Evolutionary conservation across 2,888 invertebrate species (phyloP), one percentile per base, ranked within the genome.

Genomic region (Polydrusus tereticollis): DNA sequence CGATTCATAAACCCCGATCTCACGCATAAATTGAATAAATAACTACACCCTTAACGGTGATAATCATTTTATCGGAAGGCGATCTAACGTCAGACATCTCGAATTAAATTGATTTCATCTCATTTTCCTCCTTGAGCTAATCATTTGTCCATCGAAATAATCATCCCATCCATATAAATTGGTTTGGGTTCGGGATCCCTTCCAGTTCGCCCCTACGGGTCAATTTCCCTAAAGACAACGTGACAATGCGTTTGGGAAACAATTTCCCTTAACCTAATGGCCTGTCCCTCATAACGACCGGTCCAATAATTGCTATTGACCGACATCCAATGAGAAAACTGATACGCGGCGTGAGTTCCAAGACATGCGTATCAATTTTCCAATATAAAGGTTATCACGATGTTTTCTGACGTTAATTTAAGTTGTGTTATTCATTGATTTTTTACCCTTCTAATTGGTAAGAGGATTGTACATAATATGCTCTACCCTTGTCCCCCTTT

Each of bases 241-340:
- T 36, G 29, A 20, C 23, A 68, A 60, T 60, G 59, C 50, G 59
- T 50, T 68, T 26, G 47, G 36, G 38, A 68, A 59, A 68, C 58
- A 59, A 68, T 59, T 68, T 68, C 50, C 67, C 29, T 36, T 21
- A 47, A 50, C 50, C 59, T 50, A 59, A 47, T 36, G 59, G 38
- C 67, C 16, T 59, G 59, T 60, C 52, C 52, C 29, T 12, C 16
- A 29, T 55, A 55, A 55, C 14, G 52, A 55, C 29, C n/a, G 16
- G 52, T 2, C 52, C 29, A 18, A 55, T 55, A 29, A 55, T 55
- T 10, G 52, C 29, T 23, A 29, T 29, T 29, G 52, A 29, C 47
- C 47, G 23, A 21, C 23, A 8, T 16, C 16, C 16, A 20, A 45
- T 20, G 20, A 16, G 20, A 45, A 20, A 20, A 8, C 45, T 20